Conservation (phyloP, 2,888 invertebrate species). For the Gonocerus acuteangulatus region DNA sequence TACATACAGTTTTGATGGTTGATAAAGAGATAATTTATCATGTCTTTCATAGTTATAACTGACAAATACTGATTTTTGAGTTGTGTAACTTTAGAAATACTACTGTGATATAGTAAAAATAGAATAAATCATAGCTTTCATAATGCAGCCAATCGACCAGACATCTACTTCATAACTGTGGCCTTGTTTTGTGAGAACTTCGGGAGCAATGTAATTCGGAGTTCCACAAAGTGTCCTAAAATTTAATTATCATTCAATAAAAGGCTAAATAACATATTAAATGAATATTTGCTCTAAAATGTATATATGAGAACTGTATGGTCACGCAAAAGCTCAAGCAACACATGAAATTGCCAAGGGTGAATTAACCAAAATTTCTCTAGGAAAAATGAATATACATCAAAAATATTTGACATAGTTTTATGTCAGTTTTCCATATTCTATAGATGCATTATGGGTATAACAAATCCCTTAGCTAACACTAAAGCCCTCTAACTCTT, state of each 20-base stretch:
- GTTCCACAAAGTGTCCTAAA: constrained; percentile 95
- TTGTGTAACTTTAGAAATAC: too few species aligned
- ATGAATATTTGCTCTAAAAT: not conserved
- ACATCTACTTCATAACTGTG: constrained; percentile 98
- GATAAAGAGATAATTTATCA: too few species aligned
- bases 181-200: constrained; percentile 91
- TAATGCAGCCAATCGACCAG: constrained; percentile 98
- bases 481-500: too few species aligned
- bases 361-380: not conserved
- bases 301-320: not conserved
- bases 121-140: constrained; percentile 49
- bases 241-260: constrained; percentile 3
- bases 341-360: not conserved
- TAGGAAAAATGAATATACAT: too few species aligned
- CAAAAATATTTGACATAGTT: not conserved
- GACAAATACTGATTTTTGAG: too few species aligned
- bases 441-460: too few species aligned
- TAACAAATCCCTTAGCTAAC: too few species aligned
- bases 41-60: too few species aligned
- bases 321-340: constrained; percentile 7
- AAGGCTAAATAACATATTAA: not conserved
- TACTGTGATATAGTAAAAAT: too few species aligned
- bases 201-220: constrained; percentile 99
- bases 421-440: not conserved
- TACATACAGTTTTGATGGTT: too few species aligned